These are phyloP conservation scores for Plodia interpunctella DNA, from an alignment of 1,140 invertebrate genomes.

Conservation along the genomic window DNA sequence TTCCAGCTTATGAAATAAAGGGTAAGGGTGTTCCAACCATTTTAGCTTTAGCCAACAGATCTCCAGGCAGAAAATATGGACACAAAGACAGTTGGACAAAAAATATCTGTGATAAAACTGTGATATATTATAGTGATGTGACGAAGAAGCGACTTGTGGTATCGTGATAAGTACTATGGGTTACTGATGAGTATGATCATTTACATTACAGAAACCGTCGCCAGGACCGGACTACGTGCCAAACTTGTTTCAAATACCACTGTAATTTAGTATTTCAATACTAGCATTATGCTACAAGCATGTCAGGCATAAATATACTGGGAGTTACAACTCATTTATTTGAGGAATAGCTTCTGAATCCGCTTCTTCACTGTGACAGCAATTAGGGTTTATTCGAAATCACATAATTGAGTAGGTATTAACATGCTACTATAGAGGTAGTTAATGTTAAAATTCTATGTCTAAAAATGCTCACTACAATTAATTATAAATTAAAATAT, in stretches of 20 bases:
- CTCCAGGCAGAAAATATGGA: constrained; percentile 1
- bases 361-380: no score
- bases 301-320: no score
- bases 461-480: no score
- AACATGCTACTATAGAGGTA: no score
- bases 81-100: constrained; percentile 25
- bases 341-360: no score
- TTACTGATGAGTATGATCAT: constrained; percentile 65
- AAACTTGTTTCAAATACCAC: constrained; percentile 36
- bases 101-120: constrained; percentile 50
- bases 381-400: no score
- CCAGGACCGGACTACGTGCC: constrained; percentile 47
- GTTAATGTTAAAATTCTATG: no score
- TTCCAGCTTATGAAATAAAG: neutral
- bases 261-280: neutral
- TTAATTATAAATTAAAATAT: no score
- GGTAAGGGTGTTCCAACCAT: neutral
- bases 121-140: constrained; percentile 50
- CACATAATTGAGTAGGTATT: no score
- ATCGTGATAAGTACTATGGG: constrained; percentile 24
- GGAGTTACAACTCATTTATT: no score
- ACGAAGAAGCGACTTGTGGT: constrained; percentile 45
- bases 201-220: constrained; percentile 61
- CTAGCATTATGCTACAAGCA: neutral
- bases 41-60: neutral